phyloP scores from a whole-genome alignment of 2,797 vertebrate genomes.

The Sebastes nivosus region DNA sequence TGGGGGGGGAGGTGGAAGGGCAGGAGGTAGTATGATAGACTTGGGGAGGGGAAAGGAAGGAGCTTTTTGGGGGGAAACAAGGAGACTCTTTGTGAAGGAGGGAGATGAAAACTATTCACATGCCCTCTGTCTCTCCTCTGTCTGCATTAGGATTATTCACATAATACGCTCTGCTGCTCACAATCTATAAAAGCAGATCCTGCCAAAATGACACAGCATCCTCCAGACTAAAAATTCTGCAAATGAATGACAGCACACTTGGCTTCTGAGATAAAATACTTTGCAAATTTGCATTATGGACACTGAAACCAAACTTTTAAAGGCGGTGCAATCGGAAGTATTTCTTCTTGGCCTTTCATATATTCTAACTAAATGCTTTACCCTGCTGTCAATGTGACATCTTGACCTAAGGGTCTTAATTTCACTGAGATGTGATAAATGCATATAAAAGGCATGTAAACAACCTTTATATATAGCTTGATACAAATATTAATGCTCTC shows the following conservation, averaged over 20 bases:
- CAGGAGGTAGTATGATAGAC: constrained; percentile 43
- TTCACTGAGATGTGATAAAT: neutral
- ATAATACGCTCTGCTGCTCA: constrained; percentile 26
- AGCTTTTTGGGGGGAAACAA: constrained; percentile 51
- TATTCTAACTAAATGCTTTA: neutral
- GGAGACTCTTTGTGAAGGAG: constrained; percentile 66
- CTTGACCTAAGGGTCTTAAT: neutral
- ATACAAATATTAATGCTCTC: neutral
- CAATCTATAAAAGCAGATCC: constrained; percentile 12
- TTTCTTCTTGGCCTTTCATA: neutral
- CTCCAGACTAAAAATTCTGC: neutral
- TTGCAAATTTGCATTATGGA: neutral
- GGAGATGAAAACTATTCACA: constrained; percentile 61
- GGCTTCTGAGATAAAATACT: neutral
- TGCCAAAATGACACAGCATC: constrained; percentile 16
- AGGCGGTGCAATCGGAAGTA: neutral
- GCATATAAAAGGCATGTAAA: neutral
- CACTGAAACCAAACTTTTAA: neutral
- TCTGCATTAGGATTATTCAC: constrained; percentile 47
- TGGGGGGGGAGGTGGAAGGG: constrained; percentile 20
- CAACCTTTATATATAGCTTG: neutral
- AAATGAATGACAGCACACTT: constrained; percentile 1
- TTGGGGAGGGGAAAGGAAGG: constrained; percentile 28
- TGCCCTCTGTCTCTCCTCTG: constrained; percentile 54
- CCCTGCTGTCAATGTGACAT: neutral